A percentile compares a stretch with the other conserved stretches of the same genome.
These are phyloP conservation scores for Oncorhynchus gorbuscha DNA, from an alignment of 2,113 vertebrate species.

Conservation along the genomic window DNA sequence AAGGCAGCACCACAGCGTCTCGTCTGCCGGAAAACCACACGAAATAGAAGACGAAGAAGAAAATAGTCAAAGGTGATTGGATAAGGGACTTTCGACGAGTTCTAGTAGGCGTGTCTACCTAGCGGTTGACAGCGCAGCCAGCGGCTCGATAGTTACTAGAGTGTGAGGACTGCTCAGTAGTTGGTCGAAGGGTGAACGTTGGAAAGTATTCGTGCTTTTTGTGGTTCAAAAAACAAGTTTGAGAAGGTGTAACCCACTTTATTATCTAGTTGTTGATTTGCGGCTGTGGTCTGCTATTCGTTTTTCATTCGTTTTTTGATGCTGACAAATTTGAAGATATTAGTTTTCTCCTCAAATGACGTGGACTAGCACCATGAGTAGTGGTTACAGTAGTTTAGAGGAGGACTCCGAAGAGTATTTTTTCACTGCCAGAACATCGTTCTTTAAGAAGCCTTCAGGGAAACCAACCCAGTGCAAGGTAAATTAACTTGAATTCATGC, in stretches of 20 bases:
- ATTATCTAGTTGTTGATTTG: not conserved
- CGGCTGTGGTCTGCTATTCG: not conserved
- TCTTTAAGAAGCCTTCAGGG: slow-evolving; percentile 84
- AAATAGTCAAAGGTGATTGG: not conserved
- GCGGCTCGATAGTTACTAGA: not conserved
- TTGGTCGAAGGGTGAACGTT: not conserved
- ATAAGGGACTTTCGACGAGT: not conserved
- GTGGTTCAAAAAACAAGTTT: no score
- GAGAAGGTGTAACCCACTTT: not conserved
- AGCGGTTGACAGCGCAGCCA: slow-evolving; percentile 10
- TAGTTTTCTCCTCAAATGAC: slow-evolving; percentile 74
- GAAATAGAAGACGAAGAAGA: no score
- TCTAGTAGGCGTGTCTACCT: not conserved
- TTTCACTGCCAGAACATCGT: slow-evolving; percentile 95
- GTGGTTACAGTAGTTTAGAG: slow-evolving; percentile 96
- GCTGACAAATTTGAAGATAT: slow-evolving; percentile 45
- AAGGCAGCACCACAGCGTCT: no score
- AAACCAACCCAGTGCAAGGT: slow-evolving; percentile 78
- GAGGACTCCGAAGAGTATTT: slow-evolving; percentile 96
- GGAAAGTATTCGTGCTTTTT: no score
- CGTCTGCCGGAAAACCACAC: no score
- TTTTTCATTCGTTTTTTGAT: slow-evolving; percentile 43
- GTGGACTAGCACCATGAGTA: slow-evolving; percentile 95
- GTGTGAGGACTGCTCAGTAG: not conserved
- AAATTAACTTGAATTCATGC: slow-evolving; percentile 45